A percentile compares a stretch with the other conserved stretches of the same genome.
Evolutionary conservation across 2,797 vertebrate genomes (phyloP).

Genomic region (Sarcoramphus papa): DNA sequence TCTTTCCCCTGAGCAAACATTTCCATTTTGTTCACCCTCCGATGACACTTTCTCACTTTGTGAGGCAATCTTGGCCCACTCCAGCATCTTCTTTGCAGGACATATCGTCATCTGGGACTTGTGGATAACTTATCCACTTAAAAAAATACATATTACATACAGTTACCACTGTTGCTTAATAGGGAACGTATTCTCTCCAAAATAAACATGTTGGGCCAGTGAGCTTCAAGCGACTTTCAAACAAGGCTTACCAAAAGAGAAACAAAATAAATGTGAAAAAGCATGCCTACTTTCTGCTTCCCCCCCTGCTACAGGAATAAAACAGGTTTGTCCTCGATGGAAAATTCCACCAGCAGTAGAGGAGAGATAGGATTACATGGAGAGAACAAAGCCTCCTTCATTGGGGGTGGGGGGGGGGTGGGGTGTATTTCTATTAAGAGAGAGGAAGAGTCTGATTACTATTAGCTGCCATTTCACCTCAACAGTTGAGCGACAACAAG

Average conservation of each 20-base stretch:
- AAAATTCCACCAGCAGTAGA: not conserved
- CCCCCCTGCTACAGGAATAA: not conserved
- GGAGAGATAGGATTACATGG: not conserved
- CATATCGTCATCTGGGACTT: not conserved
- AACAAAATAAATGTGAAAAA: not conserved
- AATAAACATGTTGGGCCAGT: not conserved
- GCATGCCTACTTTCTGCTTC: not conserved
- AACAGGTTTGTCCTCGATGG: not conserved
- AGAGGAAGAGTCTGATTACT: not conserved
- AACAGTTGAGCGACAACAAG: not conserved
- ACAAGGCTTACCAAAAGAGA: not conserved
- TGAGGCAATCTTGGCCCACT: not conserved
- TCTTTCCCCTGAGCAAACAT: not conserved
- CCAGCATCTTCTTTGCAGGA: not conserved
- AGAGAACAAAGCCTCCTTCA: not conserved
- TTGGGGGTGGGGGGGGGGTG: fast-evolving
- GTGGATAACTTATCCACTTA: not conserved
- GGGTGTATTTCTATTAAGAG: not conserved
- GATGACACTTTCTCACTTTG: not conserved
- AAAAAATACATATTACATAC: not conserved
- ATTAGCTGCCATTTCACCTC: not conserved
- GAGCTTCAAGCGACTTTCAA: not conserved
- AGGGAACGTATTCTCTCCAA: not conserved
- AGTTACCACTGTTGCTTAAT: not conserved
- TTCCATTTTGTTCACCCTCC: not conserved